Percentiles rank a stretch among this genome's conserved stretches.
Conservation (phyloP, 1,140 invertebrate genomes). For the Sycophaga agraensis region DNA sequence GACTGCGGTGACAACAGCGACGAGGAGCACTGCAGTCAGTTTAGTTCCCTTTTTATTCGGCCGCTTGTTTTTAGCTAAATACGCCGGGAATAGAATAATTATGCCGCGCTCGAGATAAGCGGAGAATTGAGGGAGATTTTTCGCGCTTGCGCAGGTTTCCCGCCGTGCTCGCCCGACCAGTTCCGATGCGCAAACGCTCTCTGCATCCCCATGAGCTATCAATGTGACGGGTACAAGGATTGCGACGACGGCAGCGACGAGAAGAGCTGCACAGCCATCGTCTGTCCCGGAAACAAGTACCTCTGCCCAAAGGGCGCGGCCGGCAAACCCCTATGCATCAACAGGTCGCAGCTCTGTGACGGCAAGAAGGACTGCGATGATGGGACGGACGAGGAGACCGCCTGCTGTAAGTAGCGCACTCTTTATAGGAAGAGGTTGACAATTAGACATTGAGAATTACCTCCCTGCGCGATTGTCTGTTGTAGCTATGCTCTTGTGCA, state of each 20-base stretch:
- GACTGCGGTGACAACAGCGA: conserved; percentile 90
- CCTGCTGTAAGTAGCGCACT: conserved; percentile 75
- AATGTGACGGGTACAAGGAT: conserved; percentile 81
- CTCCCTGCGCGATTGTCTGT: background rate
- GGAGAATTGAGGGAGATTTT: no score
- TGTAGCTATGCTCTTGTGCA: conserved; percentile 75
- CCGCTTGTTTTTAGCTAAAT: background rate
- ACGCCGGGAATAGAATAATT: no score
- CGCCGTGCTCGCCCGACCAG: conserved; percentile 84
- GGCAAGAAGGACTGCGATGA: conserved; percentile 86
- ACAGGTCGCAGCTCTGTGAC: conserved; percentile 85
- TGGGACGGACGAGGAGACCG: conserved; percentile 83
- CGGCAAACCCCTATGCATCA: conserved; percentile 82
- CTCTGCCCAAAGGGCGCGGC: conserved; percentile 77
- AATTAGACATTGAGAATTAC: no score
- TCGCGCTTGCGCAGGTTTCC: conserved; percentile 69
- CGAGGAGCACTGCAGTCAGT: conserved; percentile 82
- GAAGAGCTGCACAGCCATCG: conserved; percentile 82
- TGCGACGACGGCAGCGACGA: conserved; percentile 89
- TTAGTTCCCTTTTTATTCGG: background rate
- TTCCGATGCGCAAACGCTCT: conserved; percentile 91
- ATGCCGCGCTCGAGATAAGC: no score
- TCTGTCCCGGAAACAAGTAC: conserved; percentile 90
- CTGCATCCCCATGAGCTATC: conserved; percentile 84
- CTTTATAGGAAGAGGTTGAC: no score